Percentiles rank a stretch among this genome's conserved stretches.
phyloP scores from a whole-genome alignment of 1,140 invertebrate genomes.

The Dinoponera quadriceps region DNA sequence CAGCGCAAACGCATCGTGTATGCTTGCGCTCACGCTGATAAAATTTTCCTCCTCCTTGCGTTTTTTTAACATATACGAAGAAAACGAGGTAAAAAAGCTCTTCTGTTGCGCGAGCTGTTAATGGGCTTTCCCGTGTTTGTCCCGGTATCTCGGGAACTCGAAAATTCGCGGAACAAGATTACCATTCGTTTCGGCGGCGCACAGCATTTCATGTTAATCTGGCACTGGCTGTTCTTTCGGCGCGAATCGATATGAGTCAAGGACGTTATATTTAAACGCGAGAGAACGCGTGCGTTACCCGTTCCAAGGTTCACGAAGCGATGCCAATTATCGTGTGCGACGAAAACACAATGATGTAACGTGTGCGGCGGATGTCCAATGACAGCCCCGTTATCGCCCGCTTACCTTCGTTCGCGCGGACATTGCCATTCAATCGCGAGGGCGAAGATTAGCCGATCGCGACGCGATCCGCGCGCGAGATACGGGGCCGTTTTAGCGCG shows the following conservation, averaged over 20 bases:
- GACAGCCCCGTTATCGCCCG: conserved; percentile 1
- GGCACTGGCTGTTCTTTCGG: conserved; percentile 10
- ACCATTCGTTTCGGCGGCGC: background rate
- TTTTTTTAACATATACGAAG: background rate
- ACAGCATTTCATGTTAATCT: conserved; percentile 17
- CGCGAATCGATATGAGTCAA: conserved; percentile 45
- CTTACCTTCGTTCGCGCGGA: background rate
- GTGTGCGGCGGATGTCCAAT: background rate
- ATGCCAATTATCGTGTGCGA: background rate
- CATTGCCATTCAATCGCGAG: background rate
- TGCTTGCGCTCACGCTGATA: no score
- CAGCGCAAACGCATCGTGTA: no score
- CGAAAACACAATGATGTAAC: conserved; percentile 24
- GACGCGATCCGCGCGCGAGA: background rate
- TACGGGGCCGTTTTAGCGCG: background rate
- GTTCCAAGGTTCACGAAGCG: conserved; percentile 12
- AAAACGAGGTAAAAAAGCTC: background rate
- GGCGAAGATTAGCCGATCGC: background rate
- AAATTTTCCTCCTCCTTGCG: no score
- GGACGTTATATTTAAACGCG: conserved; percentile 16
- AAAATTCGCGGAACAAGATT: conserved; percentile 40
- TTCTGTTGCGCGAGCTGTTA: no score
- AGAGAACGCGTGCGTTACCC: background rate
- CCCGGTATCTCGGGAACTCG: background rate
- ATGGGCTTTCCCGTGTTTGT: background rate